Evolutionary conservation across 2,113 vertebrate species (phyloP), one percentile per base, ranked within the genome.

Genomic region (Pseudorectes ferrugineus): DNA sequence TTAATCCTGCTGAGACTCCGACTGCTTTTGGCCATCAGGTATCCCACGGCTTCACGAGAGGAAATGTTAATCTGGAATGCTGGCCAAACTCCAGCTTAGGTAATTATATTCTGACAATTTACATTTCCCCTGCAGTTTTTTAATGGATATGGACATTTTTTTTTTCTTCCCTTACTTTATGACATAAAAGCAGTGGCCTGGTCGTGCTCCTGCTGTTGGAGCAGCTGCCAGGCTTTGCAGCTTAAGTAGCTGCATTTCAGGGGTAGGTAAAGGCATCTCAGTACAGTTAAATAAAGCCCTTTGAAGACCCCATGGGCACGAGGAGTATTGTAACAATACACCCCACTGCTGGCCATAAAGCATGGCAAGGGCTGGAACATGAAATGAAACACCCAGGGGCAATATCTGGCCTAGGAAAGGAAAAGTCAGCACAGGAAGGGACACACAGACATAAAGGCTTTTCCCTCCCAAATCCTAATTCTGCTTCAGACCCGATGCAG

Each of bases 81-180:
- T 97, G 94, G 94, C 94, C 91, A 43, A 80, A 71, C 67, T 94
- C 94, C 95, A 93, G 29, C 51, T 61, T 31, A 83, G 72, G 67
- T 92, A 96, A 95, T 95, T 94, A 88, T 82, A 55, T 71, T 88
- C 76, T 67, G 84, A 92, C 77, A 79, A 93, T 86, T 94, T 90
- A 83, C 75, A 77, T 91, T 93, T 90, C 83, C 79, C 79, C 61
- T 77, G 75, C 89, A 84, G 89, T 82, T 93, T 76, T 88, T 95
- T 46, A 95, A 89, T 85, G 78, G 78, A 85, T 54, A 66, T 21
- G n/a, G 75, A 31, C 6, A 6, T 31, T 65, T 36, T 72, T 80
- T 87, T 65, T 26, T 52, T 35, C 63, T 70, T 83, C 33, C 40
- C 61, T 95, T 88, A 23, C 49, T 94, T 77, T 20, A 73, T 81